Evolutionary conservation across 2,797 vertebrate species (phyloP), one percentile per base, ranked within the genome.

Genomic region (Xenops minutus): DNA sequence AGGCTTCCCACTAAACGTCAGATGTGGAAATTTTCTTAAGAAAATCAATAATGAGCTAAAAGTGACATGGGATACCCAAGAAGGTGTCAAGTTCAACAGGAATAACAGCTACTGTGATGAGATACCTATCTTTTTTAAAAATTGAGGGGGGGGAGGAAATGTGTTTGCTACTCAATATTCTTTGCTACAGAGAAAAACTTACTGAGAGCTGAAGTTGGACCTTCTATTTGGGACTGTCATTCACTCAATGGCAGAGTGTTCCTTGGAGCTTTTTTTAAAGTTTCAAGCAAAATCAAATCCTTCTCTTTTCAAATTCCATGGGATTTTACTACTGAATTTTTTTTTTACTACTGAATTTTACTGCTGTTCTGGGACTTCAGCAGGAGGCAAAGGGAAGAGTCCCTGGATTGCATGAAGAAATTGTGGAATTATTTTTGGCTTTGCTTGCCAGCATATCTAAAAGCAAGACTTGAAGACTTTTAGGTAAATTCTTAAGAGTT

Each of bases 311-410:
- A 92, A 86, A 68, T 15, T 66, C 14, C 34, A 59, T 21, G 7
- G 26, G 14, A n/a, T 88, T 91, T 64, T 92, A 68, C n/a, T 72
- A 34, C 21, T 62, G 14, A 91, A n/a, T n/a, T n/a, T n/a, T n/a
- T n/a, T n/a, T 88, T 91, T 64, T 92, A 68, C n/a, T 72, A 34
- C 21, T 62, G 14, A 91, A n/a, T n/a, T n/a, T n/a, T n/a, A n/a
- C n/a, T n/a, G n/a, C n/a, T 22, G 9, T 48, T 91, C 44, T 68
- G 27, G 30, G 19, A 7, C 44, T 63, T 56, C 36, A 59, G 34
- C 5, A 18, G 36, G 2, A 6, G n/a, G 16, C 30, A 7, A 3
- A 1, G 19, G 30, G 9, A 51, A 26, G 82, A 76, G 36, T 39
- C 36, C 15, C 24, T 55, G 2, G 0, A 43, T 74, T 78, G 84